Evolutionary conservation across 2,888 invertebrate genomes (phyloP).

Genomic region (Drosophila atroscutellata): DNA sequence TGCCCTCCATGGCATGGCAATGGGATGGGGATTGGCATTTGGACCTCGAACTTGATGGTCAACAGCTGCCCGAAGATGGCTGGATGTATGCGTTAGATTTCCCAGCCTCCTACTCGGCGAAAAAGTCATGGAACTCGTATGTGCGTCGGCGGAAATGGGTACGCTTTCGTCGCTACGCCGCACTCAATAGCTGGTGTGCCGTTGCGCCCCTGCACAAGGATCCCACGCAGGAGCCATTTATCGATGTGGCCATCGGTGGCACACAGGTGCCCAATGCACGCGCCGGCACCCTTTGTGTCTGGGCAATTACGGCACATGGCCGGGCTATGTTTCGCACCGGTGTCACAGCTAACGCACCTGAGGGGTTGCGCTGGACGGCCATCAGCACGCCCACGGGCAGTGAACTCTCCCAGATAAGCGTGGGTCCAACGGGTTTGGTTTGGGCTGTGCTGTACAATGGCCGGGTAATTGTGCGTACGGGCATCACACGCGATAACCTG

Average conservation of each 20-base stretch:
- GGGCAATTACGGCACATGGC: constrained; percentile 97
- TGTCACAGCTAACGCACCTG: constrained; percentile 92
- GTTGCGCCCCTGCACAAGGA: constrained; percentile 95
- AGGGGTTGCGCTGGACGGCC: constrained; percentile 94
- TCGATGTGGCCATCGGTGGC: constrained; percentile 95
- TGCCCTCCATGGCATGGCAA: constrained; percentile 98
- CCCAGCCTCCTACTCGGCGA: constrained; percentile 91
- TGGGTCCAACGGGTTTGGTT: constrained; percentile 93
- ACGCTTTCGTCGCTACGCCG: constrained; percentile 93
- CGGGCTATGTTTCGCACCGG: constrained; percentile 94
- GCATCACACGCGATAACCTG: constrained; percentile 90
- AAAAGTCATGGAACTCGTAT: constrained; percentile 95
- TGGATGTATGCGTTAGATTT: constrained; percentile 98
- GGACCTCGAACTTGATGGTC: constrained; percentile 93
- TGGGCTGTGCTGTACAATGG: constrained; percentile 96
- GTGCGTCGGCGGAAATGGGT: constrained; percentile 96
- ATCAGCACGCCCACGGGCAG: constrained; percentile 91
- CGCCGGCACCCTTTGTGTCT: constrained; percentile 92
- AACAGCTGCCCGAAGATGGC: constrained; percentile 94
- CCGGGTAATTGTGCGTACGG: constrained; percentile 91
- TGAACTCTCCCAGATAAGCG: constrained; percentile 94
- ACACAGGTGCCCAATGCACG: constrained; percentile 92
- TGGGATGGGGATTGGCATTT: constrained; percentile 98
- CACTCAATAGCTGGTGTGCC: constrained; percentile 96
- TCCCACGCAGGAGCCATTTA: constrained; percentile 96